Percentiles rank a stretch among this genome's conserved stretches.
Evolutionary conservation across 1,140 invertebrate species (phyloP).

Genomic region (Tetranychus cinnabarinus): DNA sequence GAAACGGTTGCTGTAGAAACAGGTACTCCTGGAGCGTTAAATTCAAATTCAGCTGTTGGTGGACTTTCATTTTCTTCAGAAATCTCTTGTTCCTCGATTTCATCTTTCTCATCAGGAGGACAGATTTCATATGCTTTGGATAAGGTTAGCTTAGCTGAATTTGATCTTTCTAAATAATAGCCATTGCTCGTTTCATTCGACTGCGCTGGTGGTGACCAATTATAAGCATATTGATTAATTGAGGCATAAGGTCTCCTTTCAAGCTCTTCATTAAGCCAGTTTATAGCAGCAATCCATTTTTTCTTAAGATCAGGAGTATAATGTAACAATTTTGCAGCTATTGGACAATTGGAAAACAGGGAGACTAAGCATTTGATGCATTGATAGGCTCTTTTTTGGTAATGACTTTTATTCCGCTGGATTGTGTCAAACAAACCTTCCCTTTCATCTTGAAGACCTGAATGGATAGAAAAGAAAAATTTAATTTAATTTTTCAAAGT

Average conservation of each 20-base stretch:
- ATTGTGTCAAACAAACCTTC: conserved; percentile 85
- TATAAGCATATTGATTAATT: conserved; percentile 47
- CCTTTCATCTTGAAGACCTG: conserved; percentile 61
- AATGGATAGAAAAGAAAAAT: conserved; percentile 8
- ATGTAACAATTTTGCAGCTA: conserved; percentile 44
- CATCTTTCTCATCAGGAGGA: conserved; percentile 33
- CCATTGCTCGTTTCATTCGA: conserved; percentile 87
- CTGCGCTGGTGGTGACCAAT: conserved; percentile 75
- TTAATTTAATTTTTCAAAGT: conserved; percentile 1
- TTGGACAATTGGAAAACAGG: conserved; percentile 56
- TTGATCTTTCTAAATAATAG: conserved; percentile 77
- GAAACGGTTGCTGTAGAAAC: no score
- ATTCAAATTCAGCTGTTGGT: conserved; percentile 5
- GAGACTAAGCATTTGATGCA: conserved; percentile 85
- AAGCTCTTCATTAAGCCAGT: conserved; percentile 84
- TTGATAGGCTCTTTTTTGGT: conserved; percentile 86
- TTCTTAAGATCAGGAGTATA: conserved; percentile 46
- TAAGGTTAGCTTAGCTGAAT: conserved; percentile 68
- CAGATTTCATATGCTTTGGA: conserved; percentile 56
- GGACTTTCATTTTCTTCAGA: conserved; percentile 22
- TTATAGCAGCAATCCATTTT: conserved; percentile 65
- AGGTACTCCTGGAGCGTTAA: not conserved
- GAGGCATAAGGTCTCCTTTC: conserved; percentile 34
- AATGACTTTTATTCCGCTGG: conserved; percentile 66
- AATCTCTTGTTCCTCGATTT: conserved; percentile 18